These are phyloP conservation scores for Lithophane leautieri DNA, from an alignment of 2,888 invertebrate genomes.

Conservation along the genomic window DNA sequence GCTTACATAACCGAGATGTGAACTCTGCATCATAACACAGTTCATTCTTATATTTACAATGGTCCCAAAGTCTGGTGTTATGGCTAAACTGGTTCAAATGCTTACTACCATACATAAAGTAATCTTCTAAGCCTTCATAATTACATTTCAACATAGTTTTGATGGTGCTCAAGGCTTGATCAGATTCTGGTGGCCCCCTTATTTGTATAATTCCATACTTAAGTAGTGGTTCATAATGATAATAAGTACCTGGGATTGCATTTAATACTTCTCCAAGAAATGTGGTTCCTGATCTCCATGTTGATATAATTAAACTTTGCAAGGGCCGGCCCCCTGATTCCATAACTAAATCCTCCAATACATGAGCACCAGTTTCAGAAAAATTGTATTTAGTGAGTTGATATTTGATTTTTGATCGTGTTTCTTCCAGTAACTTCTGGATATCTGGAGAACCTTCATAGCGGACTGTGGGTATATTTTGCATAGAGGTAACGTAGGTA, in stretches of 20 bases:
- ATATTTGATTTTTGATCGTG: conserved; percentile 79
- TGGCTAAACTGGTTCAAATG: conserved; percentile 96
- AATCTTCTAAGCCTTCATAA: conserved; percentile 93
- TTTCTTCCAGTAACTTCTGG: conserved; percentile 83
- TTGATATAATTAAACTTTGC: conserved; percentile 95
- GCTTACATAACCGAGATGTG: conserved; percentile 94
- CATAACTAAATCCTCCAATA: conserved; percentile 92
- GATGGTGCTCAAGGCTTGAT: conserved; percentile 92
- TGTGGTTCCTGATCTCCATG: conserved; percentile 97
- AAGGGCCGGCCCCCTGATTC: conserved; percentile 93
- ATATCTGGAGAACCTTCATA: conserved; percentile 82
- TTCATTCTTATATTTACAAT: conserved; percentile 92
- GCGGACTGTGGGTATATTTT: conserved; percentile 80
- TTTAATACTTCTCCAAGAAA: conserved; percentile 96
- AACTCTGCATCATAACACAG: conserved; percentile 91
- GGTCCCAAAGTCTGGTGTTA: conserved; percentile 95
- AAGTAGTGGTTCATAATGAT: conserved; percentile 97
- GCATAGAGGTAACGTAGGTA: conserved; percentile 75
- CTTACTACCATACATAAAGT: conserved; percentile 94
- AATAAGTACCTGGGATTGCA: conserved; percentile 96
- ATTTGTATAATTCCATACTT: conserved; percentile 96
- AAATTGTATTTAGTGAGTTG: conserved; percentile 85
- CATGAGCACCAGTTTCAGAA: conserved; percentile 83
- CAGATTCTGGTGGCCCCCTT: conserved; percentile 93
- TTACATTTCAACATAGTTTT: conserved; percentile 94